These are phyloP conservation scores for Pseudois nayaur DNA, from an alignment of 2,113 vertebrate species.

Conservation along the genomic window DNA sequence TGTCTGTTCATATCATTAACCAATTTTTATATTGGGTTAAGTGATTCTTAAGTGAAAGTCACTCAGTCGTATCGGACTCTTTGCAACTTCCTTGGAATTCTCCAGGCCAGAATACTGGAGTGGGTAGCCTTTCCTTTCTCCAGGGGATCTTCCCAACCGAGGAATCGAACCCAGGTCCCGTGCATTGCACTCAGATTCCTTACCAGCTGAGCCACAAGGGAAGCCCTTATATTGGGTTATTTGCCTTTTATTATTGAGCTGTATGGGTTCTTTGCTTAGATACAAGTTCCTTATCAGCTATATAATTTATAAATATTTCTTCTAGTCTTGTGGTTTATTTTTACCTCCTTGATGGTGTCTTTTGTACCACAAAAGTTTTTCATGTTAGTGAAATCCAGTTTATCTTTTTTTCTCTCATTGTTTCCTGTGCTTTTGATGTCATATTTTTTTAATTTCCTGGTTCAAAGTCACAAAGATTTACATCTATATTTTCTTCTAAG, in stretches of 20 bases:
- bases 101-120: not conserved
- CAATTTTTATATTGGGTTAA: not conserved
- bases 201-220: not conserved
- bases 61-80: not conserved
- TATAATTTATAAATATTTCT: conserved; percentile 9
- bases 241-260: not conserved
- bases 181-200: not conserved
- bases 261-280: not conserved
- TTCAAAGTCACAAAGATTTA: conserved; percentile 3
- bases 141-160: not conserved
- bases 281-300: not conserved
- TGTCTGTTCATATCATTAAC: not conserved
- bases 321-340: not conserved
- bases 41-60: not conserved
- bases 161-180: not conserved
- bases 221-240: not conserved
- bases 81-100: not conserved
- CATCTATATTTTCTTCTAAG: not conserved
- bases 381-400: not conserved
- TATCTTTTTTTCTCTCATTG: conserved; percentile 19
- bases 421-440: not conserved
- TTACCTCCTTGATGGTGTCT: not conserved
- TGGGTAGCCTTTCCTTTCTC: not conserved
- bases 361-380: not conserved
- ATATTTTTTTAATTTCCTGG: conserved; percentile 2